Conservation (phyloP, 2,888 invertebrate species). For the Andrena fulva region DNA sequence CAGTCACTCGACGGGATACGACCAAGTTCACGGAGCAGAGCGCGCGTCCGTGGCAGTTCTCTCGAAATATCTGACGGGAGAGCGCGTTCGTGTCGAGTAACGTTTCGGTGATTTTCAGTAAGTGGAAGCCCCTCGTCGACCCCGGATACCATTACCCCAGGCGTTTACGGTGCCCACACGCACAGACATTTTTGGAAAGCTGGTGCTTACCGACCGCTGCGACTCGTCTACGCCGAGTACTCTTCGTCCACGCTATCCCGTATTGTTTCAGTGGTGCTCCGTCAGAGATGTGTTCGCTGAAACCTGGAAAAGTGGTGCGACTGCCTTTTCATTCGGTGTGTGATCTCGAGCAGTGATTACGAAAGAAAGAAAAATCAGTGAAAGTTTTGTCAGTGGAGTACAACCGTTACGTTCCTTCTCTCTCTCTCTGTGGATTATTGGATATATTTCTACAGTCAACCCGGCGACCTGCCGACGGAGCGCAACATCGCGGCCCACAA, state of each 20-base stretch:
- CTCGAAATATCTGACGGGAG: slow-evolving; percentile 12
- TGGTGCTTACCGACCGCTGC: slow-evolving; percentile 34
- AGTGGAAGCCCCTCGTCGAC: slow-evolving; percentile 28
- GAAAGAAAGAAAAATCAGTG: slow-evolving; percentile 53
- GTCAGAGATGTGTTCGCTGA: slow-evolving; percentile 44
- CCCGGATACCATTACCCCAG: slow-evolving; percentile 38
- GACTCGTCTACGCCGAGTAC: slow-evolving; percentile 46
- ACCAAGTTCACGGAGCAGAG: slow-evolving; percentile 40
- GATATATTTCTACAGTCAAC: slow-evolving; percentile 72
- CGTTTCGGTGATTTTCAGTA: slow-evolving; percentile 52
- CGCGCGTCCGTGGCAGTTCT: slow-evolving; percentile 49
- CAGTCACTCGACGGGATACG: slow-evolving; percentile 24
- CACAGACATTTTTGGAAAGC: slow-evolving; percentile 29
- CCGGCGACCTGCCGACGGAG: slow-evolving; percentile 52
- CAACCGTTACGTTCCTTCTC: slow-evolving; percentile 51
- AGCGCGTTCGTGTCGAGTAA: slow-evolving; percentile 23
- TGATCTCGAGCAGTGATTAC: slow-evolving; percentile 67
- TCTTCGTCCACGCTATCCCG: slow-evolving; percentile 34
- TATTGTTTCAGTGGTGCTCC: slow-evolving; percentile 46
- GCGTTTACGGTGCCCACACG: background rate
- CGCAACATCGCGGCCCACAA: slow-evolving; percentile 47
- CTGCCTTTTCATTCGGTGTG: slow-evolving; percentile 49
- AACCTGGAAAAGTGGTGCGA: slow-evolving; percentile 53
- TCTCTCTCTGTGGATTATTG: slow-evolving; percentile 76
- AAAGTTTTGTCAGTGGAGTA: slow-evolving; percentile 72